Evolutionary conservation across 1,140 invertebrate species (phyloP).

Genomic region (Aleiodes sp.): DNA sequence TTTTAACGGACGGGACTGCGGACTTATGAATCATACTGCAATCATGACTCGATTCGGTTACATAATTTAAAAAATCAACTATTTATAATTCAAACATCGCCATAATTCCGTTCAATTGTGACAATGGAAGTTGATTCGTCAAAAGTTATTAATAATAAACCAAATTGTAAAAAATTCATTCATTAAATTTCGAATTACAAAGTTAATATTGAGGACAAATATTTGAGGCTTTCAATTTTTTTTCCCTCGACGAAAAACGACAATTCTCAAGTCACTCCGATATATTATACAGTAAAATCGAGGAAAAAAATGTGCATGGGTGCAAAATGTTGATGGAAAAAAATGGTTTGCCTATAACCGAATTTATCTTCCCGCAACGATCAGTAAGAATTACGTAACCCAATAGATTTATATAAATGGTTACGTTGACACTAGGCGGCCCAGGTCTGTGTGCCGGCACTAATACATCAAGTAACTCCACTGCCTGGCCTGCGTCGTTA

Average conservation of each 20-base stretch:
- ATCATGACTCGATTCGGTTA: slow-evolving; percentile 39
- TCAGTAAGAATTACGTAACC: slow-evolving; percentile 58
- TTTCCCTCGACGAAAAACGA: too few relatives aligned
- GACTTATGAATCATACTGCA: slow-evolving; percentile 40
- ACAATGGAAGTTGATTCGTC: not conserved
- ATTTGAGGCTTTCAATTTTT: too few relatives aligned
- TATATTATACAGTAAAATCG: not conserved
- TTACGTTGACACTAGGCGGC: slow-evolving; percentile 65
- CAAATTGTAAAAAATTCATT: not conserved
- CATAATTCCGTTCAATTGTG: not conserved
- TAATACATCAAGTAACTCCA: slow-evolving; percentile 19
- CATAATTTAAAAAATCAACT: slow-evolving; percentile 31
- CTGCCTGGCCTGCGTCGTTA: slow-evolving; percentile 41
- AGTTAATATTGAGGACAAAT: too few relatives aligned
- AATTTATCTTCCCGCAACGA: slow-evolving; percentile 52
- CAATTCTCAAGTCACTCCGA: not conserved
- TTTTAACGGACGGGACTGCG: slow-evolving; percentile 32
- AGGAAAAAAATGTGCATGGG: not conserved
- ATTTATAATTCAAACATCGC: slow-evolving; percentile 12
- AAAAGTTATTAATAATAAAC: not conserved
- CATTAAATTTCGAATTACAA: not conserved
- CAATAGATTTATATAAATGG: slow-evolving; percentile 67
- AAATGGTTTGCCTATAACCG: slow-evolving; percentile 32
- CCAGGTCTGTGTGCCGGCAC: slow-evolving; percentile 30
- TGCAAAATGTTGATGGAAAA: not conserved